Evolutionary conservation across 2,113 vertebrate genomes (phyloP), one percentile per base, ranked within the genome.

Genomic region (Elephas maximus): DNA sequence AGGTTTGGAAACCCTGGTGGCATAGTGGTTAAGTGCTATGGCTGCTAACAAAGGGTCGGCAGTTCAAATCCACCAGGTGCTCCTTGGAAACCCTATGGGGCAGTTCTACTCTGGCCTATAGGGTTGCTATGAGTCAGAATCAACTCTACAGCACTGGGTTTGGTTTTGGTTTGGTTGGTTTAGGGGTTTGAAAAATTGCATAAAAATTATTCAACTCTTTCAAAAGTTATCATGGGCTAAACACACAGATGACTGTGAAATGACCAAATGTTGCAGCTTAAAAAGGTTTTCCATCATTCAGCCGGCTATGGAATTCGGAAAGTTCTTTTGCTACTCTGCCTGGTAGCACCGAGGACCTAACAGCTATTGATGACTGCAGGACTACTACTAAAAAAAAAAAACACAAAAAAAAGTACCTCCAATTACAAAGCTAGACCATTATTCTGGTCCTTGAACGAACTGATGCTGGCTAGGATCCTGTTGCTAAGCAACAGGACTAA

Each of bases 401-500:
- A 73, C 37, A 37, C 37, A 37, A 23, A 53, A 65, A 5, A 45
- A 77, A 48, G 89, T 3, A 33, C 17, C 57, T 57, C 48, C 77
- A 33, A 5, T 15, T 30, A 86, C 82, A 95, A 51, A 93, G 63
- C 87, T 9, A 69, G 84, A 76, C 76, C 74, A 28, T 3, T 44
- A 44, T 33, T 37, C 69, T 2, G 24, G 62, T 74, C 83, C 95
- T 45, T 7, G 23, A 78, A 77, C 69, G 88, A 60, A 62, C 20
- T 33, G 85, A 82, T n/a, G 83, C 11, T 0, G 88, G n/a, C 73
- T 45, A 65, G 80, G 69, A 60, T 48, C 20, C 28, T 1, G 93
- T 93, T 88, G 89, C 96, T 83, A 89, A 33, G 96, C 97, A 96
- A 96, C 95, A 81, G 93, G 57, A 45, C 30, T 21, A 28, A 0